Evolutionary conservation across 2,888 invertebrate species (phyloP).

Genomic region (Oithona nana): DNA sequence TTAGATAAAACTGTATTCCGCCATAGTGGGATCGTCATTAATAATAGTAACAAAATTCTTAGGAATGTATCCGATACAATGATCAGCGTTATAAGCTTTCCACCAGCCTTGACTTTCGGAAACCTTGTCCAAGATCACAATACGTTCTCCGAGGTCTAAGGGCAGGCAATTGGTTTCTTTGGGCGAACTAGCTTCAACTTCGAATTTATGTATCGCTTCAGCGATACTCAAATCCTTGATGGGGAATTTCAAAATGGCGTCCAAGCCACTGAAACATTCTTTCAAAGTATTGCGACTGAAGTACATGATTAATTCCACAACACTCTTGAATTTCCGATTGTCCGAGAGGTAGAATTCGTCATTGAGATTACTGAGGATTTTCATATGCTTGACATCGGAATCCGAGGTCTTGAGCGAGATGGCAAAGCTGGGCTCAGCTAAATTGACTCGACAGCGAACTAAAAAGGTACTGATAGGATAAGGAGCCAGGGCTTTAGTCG

Average conservation of each 20-base stretch:
- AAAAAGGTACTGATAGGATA: conserved; percentile 10
- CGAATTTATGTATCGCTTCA: neutral
- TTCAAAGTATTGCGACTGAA: conserved; percentile 10
- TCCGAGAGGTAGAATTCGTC: conserved; percentile 3
- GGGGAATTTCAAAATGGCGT: neutral
- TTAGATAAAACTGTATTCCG: too few relatives aligned
- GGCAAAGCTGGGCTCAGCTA: conserved; percentile 5
- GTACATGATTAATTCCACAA: conserved; percentile 20
- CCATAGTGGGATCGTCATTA: neutral
- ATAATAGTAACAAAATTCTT: neutral
- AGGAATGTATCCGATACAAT: conserved; percentile 1
- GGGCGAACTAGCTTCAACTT: neutral
- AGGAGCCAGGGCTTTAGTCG: conserved; percentile 4
- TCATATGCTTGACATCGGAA: conserved; percentile 21
- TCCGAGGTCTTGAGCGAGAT: conserved; percentile 19
- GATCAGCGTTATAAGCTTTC: conserved; percentile 18
- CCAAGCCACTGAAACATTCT: conserved; percentile 10
- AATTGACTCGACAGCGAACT: conserved; percentile 26
- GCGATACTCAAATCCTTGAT: neutral
- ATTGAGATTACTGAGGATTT: conserved; percentile 19
- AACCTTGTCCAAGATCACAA: conserved; percentile 19
- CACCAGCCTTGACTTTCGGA: conserved; percentile 21
- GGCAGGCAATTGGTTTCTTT: conserved; percentile 17
- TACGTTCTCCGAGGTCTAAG: conserved; percentile 19
- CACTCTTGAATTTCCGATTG: conserved; percentile 17